These are phyloP conservation scores for Pterocles orientalis DNA, from an alignment of 2,113 vertebrate species.

Conservation along the genomic window DNA sequence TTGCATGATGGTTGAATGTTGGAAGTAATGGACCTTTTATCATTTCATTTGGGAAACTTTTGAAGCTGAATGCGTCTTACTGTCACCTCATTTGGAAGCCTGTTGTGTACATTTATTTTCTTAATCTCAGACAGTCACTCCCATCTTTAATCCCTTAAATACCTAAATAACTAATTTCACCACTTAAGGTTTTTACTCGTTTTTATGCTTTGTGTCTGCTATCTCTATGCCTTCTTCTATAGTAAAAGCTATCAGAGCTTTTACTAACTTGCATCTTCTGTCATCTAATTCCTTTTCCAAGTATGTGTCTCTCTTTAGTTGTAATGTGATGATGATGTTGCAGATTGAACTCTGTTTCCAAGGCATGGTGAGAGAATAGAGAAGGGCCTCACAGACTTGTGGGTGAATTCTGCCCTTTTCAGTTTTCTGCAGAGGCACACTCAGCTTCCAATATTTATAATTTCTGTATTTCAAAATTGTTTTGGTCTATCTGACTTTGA, in stretches of 20 bases:
- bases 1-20: not conserved
- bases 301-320: not conserved
- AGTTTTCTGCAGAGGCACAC: not conserved
- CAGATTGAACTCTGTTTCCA: not conserved
- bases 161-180: not conserved
- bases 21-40: not conserved
- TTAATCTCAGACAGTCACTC: not conserved
- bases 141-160: constrained; percentile 13
- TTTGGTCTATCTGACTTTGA: not conserved
- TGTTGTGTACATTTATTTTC: not conserved
- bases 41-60: not conserved
- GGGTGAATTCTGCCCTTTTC: not conserved
- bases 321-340: not conserved
- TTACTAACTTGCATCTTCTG: not conserved
- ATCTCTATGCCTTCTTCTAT: not conserved
- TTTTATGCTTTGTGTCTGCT: not conserved
- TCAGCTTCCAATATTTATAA: not conserved
- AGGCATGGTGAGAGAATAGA: not conserved
- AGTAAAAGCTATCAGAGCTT: not conserved
- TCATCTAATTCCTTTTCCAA: not conserved
- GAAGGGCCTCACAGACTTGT: not conserved
- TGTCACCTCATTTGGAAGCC: not conserved
- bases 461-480: not conserved
- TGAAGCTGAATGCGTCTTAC: not conserved
- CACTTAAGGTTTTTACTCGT: not conserved